Evolutionary conservation across 2,113 vertebrate genomes (phyloP), one percentile per base, ranked within the genome.

Genomic region (Podarcis cretensis): DNA sequence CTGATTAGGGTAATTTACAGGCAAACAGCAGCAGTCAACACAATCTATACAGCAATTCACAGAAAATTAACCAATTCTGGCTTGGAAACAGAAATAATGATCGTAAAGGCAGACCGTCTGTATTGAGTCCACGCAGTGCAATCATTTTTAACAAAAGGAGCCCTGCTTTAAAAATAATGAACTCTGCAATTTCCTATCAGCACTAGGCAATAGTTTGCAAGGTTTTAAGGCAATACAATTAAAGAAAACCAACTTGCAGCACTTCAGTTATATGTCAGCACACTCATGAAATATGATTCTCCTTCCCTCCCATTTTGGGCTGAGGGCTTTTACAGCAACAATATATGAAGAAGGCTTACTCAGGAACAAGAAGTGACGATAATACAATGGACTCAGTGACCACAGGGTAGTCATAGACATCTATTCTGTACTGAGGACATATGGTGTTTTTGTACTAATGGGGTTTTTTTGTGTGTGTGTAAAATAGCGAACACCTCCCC

Each of bases 1-100:
- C 69, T 87, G 66, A 82, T 82, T 75, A 74, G 68, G 32, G 18
- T 87, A 81, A 74, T 59, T 82, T 81, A 74, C 54, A 82, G 54
- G 32, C 86, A 68, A 66, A 48, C 27, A 32, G 63, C 40, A n/a
- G 20, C 18, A 54, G 85, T 79, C n/a, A 74, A 74, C 48, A 59
- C 66, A 81, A 82, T 73, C 69, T 73, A 63, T 73, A 81, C 54
- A 82, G 73, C n/a, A 74, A 63, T 87, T 81, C 78, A 81, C 23
- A 25, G 69, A 63, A 87, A 87, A 87, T n/a, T 73, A 37, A 40
- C 18, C 1, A 87, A 57, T 81, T 82, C 32, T 81, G 30, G 37
- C 13, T 78, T 86, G 59, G 23, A 48, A 16, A 30, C 14, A 79
- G 35, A 77, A 65, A 37, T n/a, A 80, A 81, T 71, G 43, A 81